Evolutionary conservation across 2,113 vertebrate genomes (phyloP).

Genomic region (Atractosteus spatula): DNA sequence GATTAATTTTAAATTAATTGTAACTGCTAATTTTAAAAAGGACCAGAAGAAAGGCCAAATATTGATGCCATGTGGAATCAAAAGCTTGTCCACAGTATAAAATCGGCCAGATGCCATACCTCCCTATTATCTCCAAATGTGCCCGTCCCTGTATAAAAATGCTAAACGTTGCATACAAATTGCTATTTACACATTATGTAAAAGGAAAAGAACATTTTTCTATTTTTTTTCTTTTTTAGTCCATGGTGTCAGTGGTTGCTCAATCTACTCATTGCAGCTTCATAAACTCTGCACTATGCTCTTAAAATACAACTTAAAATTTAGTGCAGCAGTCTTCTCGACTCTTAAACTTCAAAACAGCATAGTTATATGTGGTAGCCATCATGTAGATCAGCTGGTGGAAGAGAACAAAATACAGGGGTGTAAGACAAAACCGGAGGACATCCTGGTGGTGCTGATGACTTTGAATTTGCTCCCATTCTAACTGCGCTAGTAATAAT

Average conservation of each 20-base stretch:
- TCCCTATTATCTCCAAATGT: slow-evolving; percentile 24
- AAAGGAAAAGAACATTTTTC: slow-evolving; percentile 59
- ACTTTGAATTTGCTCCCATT: too few relatives aligned
- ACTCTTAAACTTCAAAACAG: slow-evolving; percentile 99
- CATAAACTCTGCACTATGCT: slow-evolving; percentile 64
- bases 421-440: slow-evolving; percentile 68
- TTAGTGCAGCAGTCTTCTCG: slow-evolving; percentile 99
- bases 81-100: background rate
- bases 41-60: background rate
- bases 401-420: slow-evolving; percentile 92
- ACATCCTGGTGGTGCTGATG: too few relatives aligned
- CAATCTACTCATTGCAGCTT: slow-evolving; percentile 69
- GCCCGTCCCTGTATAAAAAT: slow-evolving; percentile 50
- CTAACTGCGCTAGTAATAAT: too few relatives aligned
- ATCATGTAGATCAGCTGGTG: slow-evolving; percentile 99
- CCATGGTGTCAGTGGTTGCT: slow-evolving; percentile 81
- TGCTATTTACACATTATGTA: slow-evolving; percentile 87
- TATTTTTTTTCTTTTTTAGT: slow-evolving; percentile 77
- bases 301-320: slow-evolving; percentile 81
- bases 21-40: too few relatives aligned
- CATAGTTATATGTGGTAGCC: slow-evolving; percentile 99
- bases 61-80: background rate
- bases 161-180: slow-evolving; percentile 71
- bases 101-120: slow-evolving; percentile 25
- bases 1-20: too few relatives aligned